A percentile compares a stretch with the other conserved stretches of the same genome.
Evolutionary conservation across 1,140 invertebrate genomes (phyloP).

Genomic region (Drusus annulatus): DNA sequence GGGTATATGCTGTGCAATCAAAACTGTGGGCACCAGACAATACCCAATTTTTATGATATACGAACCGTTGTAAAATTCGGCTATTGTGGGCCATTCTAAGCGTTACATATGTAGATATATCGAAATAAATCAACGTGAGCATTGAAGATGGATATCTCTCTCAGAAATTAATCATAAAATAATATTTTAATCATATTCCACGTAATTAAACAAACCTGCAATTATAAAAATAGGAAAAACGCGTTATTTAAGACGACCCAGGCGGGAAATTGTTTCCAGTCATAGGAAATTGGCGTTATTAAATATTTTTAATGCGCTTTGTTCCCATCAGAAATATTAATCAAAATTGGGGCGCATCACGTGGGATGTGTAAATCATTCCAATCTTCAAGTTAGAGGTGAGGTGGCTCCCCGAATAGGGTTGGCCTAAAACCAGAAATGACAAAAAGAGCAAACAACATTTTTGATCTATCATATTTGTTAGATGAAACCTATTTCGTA

Average conservation of each 20-base stretch:
- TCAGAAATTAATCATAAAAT: slow-evolving; percentile 29
- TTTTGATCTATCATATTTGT: no score
- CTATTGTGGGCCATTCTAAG: background rate
- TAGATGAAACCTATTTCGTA: no score
- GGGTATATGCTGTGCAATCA: no score
- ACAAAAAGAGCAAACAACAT: no score
- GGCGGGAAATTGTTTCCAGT: slow-evolving; percentile 30
- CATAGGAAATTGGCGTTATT: slow-evolving; percentile 23
- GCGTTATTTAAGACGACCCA: background rate
- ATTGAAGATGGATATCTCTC: slow-evolving; percentile 15
- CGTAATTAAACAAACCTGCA: slow-evolving; percentile 29
- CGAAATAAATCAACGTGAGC: slow-evolving; percentile 14
- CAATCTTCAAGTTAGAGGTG: slow-evolving; percentile 1
- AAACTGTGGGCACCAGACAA: no score
- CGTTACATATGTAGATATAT: slow-evolving; percentile 9
- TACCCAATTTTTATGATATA: no score
- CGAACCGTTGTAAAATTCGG: background rate
- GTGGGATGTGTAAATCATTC: slow-evolving; percentile 2
- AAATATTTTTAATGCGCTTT: slow-evolving; percentile 14
- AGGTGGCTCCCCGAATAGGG: background rate
- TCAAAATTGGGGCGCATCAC: background rate
- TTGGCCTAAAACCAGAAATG: no score
- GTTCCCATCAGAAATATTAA: slow-evolving; percentile 10
- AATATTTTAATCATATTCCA: slow-evolving; percentile 13
- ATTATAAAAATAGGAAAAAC: background rate